A percentile compares a stretch with the other conserved stretches of the same genome.
These are phyloP conservation scores for Harpagoxenus sublaevis DNA, from an alignment of 2,888 invertebrate genomes.

Conservation along the genomic window DNA sequence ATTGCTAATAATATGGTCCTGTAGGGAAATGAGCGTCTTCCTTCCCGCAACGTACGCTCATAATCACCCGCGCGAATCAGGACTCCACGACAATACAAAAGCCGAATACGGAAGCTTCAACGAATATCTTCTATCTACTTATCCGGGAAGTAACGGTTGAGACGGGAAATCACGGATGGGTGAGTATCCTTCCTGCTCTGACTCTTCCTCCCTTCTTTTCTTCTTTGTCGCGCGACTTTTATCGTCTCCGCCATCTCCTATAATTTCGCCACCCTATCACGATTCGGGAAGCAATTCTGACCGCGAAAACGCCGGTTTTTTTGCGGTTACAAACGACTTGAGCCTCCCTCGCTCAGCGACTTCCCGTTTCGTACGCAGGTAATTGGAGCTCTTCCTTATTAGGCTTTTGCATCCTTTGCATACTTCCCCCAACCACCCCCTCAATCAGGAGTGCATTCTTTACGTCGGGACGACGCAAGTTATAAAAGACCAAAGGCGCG, in stretches of 20 bases:
- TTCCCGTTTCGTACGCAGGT: constrained; percentile 61
- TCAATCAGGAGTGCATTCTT: not conserved
- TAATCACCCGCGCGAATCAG: constrained; percentile 25
- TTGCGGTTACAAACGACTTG: constrained; percentile 64
- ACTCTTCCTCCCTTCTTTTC: constrained; percentile 62
- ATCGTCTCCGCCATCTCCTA: constrained; percentile 61
- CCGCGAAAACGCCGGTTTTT: constrained; percentile 70
- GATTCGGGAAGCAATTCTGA: constrained; percentile 62
- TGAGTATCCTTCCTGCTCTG: constrained; percentile 78
- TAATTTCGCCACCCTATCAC: constrained; percentile 55
- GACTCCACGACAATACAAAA: not conserved
- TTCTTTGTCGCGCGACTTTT: constrained; percentile 63
- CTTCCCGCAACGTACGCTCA: not conserved
- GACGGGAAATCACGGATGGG: constrained; percentile 78
- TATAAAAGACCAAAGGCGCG: not conserved
- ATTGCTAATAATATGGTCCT: not conserved
- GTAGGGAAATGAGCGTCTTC: constrained; percentile 6
- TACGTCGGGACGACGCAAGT: not conserved
- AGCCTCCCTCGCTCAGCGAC: constrained; percentile 56
- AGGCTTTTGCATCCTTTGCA: not conserved
- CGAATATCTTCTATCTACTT: constrained; percentile 32
- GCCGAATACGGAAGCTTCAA: constrained; percentile 13
- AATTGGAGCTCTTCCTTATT: constrained; percentile 37
- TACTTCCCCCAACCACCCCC: not conserved
- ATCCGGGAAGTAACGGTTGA: constrained; percentile 49